Conservation (phyloP, 2,888 invertebrate species). For the Melinopterus prodromus region DNA sequence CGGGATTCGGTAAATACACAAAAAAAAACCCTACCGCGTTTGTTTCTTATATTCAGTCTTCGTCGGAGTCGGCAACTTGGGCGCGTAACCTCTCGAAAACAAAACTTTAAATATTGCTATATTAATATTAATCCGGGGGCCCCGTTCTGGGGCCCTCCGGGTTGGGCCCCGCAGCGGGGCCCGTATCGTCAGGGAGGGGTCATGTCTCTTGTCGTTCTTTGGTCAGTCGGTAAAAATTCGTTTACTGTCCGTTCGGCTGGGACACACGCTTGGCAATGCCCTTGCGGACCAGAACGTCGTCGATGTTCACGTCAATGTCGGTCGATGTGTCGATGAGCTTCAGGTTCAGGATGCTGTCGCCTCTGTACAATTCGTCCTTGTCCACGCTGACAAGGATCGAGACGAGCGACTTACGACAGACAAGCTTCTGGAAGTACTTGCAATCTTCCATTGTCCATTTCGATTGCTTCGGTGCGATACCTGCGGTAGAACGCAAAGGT, state of each 20-base stretch:
- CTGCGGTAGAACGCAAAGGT: conserved; percentile 50
- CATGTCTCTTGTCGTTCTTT: background rate
- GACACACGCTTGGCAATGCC: conserved; percentile 54
- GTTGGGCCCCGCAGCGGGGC: background rate
- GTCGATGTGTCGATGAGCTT: conserved; percentile 77
- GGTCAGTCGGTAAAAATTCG: background rate
- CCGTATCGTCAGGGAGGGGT: background rate
- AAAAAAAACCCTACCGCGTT: background rate
- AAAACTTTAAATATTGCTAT: background rate
- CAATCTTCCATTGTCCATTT: conserved; percentile 81
- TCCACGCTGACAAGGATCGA: conserved; percentile 71
- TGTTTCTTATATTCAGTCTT: background rate
- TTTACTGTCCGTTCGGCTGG: background rate
- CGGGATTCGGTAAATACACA: background rate
- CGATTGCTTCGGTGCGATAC: conserved; percentile 62
- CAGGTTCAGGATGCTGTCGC: conserved; percentile 70
- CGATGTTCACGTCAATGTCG: conserved; percentile 72
- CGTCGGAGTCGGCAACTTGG: background rate
- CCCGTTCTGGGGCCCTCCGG: background rate
- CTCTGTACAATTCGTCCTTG: conserved; percentile 68
- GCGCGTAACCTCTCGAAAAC: background rate
- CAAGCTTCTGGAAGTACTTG: conserved; percentile 74
- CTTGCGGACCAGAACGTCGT: conserved; percentile 70
- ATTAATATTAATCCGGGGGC: background rate
- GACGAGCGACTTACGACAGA: conserved; percentile 74